A percentile compares a stretch with the other conserved stretches of the same genome.
Conservation (phyloP, 1,140 invertebrate species). For the Nymphalis io region DNA sequence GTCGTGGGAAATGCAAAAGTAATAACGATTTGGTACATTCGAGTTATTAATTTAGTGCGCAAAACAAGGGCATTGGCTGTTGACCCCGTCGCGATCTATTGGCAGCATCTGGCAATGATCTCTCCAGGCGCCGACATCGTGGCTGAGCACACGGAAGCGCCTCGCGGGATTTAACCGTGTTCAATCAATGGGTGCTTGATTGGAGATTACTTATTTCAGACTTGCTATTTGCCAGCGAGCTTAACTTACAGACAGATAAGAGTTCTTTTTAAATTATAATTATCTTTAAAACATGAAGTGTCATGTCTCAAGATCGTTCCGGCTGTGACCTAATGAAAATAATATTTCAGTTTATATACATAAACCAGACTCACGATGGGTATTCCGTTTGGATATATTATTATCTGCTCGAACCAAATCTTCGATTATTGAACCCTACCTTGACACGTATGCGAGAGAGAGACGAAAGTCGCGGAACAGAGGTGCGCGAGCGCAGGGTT, state of each 20-base stretch:
- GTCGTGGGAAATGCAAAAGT: constrained; percentile 28
- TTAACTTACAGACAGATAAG: constrained; percentile 6
- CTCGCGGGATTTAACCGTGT: constrained; percentile 68
- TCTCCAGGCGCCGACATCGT: constrained; percentile 57
- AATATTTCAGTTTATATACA: constrained; percentile 53
- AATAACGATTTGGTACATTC: constrained; percentile 38
- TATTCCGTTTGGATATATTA: constrained; percentile 63
- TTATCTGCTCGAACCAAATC: constrained; percentile 67
- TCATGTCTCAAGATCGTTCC: constrained; percentile 25
- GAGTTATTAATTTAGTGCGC: constrained; percentile 66
- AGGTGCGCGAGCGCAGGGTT: constrained; percentile 66
- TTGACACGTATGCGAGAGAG: constrained; percentile 76
- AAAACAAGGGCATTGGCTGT: constrained; percentile 76
- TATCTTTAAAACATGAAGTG: neutral
- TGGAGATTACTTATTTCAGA: constrained; percentile 44
- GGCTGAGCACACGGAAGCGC: constrained; percentile 65
- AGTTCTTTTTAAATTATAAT: neutral
- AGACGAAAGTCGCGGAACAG: constrained; percentile 61
- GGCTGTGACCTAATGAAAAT: constrained; percentile 58
- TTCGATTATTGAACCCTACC: constrained; percentile 79
- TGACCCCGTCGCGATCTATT: constrained; percentile 76
- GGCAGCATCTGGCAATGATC: constrained; percentile 76
- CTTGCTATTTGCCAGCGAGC: constrained; percentile 9
- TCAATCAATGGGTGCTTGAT: constrained; percentile 70
- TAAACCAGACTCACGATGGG: constrained; percentile 57